Evolutionary conservation across 2,113 vertebrate species (phyloP).

Genomic region (Tylochromis polylepis): DNA sequence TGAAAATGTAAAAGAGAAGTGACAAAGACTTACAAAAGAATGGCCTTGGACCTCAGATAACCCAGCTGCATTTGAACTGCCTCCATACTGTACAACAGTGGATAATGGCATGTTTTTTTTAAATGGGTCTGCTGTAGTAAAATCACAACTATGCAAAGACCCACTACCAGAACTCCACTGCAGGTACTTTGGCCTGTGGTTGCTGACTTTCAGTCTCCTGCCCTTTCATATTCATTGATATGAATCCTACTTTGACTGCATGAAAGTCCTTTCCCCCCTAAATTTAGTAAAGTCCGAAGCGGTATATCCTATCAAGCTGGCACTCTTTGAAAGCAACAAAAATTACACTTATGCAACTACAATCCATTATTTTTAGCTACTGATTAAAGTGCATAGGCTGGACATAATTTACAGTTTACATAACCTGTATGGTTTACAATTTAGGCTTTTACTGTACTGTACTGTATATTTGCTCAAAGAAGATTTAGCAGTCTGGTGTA

Average conservation of each 20-base stretch:
- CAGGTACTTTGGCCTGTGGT: background rate
- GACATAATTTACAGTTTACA: background rate
- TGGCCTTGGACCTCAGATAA: background rate
- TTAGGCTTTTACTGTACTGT: background rate
- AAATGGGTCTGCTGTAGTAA: background rate
- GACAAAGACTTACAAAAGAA: background rate
- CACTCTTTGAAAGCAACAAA: background rate
- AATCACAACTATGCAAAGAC: background rate
- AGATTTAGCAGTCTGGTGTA: background rate
- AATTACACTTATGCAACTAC: background rate
- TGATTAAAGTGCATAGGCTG: background rate
- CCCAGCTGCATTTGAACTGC: background rate
- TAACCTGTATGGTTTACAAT: background rate
- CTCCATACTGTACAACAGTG: background rate
- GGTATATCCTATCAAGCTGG: background rate
- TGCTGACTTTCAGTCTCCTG: background rate
- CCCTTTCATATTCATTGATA: background rate
- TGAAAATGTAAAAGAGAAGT: background rate
- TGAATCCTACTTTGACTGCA: background rate
- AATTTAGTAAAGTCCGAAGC: background rate
- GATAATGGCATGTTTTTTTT: background rate
- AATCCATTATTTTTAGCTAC: background rate
- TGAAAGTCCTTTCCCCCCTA: background rate
- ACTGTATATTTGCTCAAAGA: background rate
- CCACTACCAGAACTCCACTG: background rate